Evolutionary conservation across 1,140 invertebrate species (phyloP).

Genomic region (Drosophila nasuta): DNA sequence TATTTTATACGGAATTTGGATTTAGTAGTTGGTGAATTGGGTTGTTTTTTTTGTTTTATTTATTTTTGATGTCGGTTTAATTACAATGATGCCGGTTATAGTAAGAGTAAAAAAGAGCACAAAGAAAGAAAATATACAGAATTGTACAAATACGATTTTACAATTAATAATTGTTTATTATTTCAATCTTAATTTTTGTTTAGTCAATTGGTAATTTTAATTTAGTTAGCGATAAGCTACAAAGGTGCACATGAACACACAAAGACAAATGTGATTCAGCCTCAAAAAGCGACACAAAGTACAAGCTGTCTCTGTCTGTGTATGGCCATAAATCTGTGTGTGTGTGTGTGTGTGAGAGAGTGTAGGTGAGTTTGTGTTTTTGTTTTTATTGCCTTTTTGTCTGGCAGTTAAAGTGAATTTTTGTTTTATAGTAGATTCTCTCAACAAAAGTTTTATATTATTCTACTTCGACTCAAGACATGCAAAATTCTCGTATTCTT

Average conservation of each 20-base stretch:
- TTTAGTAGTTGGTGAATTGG: background rate
- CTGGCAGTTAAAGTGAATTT: conserved; percentile 17
- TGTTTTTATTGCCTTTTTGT: conserved; percentile 23
- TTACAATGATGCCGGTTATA: conserved; percentile 62
- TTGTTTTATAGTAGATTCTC: conserved; percentile 13
- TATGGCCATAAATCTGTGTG: conserved; percentile 2
- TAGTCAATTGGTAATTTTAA: conserved; percentile 36
- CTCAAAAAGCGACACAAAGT: conserved; percentile 43
- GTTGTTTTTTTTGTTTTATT: conserved; percentile 16
- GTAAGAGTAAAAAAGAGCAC: conserved; percentile 69
- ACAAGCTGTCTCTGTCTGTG: conserved; percentile 30
- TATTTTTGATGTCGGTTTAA: conserved; percentile 49
- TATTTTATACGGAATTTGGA: conserved; percentile 17
- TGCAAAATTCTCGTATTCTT: conserved; percentile 7
- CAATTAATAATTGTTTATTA: conserved; percentile 45
- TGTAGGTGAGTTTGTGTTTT: background rate
- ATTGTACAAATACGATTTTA: conserved; percentile 69
- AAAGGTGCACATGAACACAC: conserved; percentile 30
- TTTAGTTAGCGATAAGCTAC: conserved; percentile 31
- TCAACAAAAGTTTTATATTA: background rate
- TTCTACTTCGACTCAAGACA: conserved; percentile 6
- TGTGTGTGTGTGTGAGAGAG: background rate
- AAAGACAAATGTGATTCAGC: conserved; percentile 25
- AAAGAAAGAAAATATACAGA: conserved; percentile 76
- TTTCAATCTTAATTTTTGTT: conserved; percentile 20